Evolutionary conservation across 2,113 vertebrate genomes (phyloP).

Genomic region (Prionailurus bengalensis): DNA sequence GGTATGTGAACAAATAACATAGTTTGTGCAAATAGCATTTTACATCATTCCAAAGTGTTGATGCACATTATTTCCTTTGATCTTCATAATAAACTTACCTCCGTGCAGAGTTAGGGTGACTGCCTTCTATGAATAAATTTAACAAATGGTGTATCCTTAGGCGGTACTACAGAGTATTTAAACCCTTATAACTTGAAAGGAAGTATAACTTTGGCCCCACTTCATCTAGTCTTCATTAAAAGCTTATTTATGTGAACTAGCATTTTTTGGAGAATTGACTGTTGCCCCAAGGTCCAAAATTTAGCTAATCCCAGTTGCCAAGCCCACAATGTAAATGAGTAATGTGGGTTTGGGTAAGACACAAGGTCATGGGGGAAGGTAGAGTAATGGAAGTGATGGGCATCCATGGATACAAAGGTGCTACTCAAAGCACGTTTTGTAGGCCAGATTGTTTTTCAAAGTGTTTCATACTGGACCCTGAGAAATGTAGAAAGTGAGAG

Average conservation of each 20-base stretch:
- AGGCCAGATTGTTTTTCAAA: neutral
- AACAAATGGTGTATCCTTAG: neutral
- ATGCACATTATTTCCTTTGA: conserved; percentile 1
- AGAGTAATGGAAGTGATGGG: neutral
- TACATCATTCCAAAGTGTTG: conserved; percentile 25
- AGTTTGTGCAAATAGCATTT: neutral
- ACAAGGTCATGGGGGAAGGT: neutral
- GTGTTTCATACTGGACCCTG: neutral
- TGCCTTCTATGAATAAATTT: neutral
- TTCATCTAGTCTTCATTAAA: neutral
- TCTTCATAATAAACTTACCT: neutral
- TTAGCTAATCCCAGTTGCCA: neutral
- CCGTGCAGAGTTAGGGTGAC: neutral
- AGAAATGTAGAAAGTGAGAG: neutral
- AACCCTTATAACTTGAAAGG: neutral
- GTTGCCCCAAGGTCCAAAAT: neutral
- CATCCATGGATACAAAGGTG: neutral
- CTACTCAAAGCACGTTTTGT: neutral
- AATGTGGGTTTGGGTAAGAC: neutral
- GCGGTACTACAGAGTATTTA: neutral
- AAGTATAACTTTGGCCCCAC: neutral
- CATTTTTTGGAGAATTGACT: neutral
- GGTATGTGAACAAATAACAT: neutral
- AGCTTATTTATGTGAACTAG: neutral
- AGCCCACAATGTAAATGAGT: neutral